Conservation (phyloP, 2,113 vertebrate genomes). For the Chrysochloris asiatica region DNA sequence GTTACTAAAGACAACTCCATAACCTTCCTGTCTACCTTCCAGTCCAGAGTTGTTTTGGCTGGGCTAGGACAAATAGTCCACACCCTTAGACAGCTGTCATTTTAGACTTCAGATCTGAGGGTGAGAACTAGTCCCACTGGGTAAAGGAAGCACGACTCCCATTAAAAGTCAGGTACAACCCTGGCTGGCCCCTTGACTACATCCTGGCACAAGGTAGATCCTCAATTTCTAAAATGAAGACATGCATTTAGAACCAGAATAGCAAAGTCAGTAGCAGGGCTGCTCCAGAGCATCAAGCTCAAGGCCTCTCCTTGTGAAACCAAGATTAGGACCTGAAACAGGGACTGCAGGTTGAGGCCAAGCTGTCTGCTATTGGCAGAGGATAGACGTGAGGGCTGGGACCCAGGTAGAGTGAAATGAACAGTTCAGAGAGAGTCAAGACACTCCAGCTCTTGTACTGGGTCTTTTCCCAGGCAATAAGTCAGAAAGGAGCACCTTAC, state of each 20-base stretch:
- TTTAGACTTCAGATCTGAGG: neutral
- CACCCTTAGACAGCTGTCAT: neutral
- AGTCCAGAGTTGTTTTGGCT: neutral
- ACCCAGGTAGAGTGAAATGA: neutral
- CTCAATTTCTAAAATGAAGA: neutral
- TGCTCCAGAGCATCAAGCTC: accelerated
- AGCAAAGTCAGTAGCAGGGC: neutral
- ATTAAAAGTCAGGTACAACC: too few species aligned
- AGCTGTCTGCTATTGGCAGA: neutral
- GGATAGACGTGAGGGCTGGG: too few species aligned
- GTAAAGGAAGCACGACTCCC: neutral
- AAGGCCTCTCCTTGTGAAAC: neutral
- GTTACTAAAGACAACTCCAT: neutral
- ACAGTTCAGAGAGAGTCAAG: neutral
- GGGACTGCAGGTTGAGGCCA: too few species aligned
- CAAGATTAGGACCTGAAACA: neutral
- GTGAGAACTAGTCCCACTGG: neutral
- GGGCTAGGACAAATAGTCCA: neutral
- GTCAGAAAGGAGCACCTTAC: neutral
- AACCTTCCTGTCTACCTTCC: neutral
- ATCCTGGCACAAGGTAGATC: neutral
- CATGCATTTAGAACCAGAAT: neutral
- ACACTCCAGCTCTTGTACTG: neutral
- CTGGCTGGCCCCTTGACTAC: neutral
- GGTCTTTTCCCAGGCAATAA: neutral